phyloP scores from a whole-genome alignment of 1,140 invertebrate genomes.

The Lethrus apterus region DNA sequence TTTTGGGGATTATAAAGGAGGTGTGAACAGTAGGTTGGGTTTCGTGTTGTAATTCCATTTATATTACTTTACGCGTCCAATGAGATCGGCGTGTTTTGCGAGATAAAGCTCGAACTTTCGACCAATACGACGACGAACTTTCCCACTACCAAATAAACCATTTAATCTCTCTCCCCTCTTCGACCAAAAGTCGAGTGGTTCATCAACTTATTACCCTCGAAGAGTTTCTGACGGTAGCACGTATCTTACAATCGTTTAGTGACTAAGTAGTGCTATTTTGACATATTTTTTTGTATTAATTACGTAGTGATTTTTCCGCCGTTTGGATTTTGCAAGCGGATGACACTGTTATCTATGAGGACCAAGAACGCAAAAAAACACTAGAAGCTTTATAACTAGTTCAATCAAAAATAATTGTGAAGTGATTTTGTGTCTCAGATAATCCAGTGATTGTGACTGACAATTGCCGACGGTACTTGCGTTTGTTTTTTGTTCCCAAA shows the following conservation, averaged over 20 bases:
- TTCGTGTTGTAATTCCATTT: slow-evolving; percentile 28
- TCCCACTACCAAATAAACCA: slow-evolving; percentile 17
- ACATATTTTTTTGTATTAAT: background rate
- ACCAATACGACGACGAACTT: slow-evolving; percentile 16
- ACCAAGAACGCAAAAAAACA: no score
- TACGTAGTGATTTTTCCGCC: background rate
- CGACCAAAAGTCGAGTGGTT: slow-evolving; percentile 17
- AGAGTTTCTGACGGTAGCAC: slow-evolving; percentile 37
- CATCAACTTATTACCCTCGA: slow-evolving; percentile 35
- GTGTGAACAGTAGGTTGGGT: slow-evolving; percentile 27
- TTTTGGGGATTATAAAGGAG: slow-evolving; percentile 18
- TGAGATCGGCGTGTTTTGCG: slow-evolving; percentile 8
- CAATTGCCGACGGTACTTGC: no score
- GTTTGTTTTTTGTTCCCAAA: no score
- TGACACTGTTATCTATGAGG: background rate
- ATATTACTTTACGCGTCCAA: slow-evolving; percentile 24
- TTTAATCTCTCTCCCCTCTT: slow-evolving; percentile 16
- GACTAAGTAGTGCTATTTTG: slow-evolving; percentile 15
- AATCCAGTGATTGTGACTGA: background rate
- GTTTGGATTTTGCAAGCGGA: no score
- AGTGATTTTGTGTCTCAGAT: background rate
- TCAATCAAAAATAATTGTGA: slow-evolving; percentile 1
- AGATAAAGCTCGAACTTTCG: slow-evolving; percentile 1
- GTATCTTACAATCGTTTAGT: slow-evolving; percentile 20
- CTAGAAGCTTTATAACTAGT: background rate